Conservation (phyloP, 2,888 invertebrate genomes). For the Pyrochroa serraticornis region DNA sequence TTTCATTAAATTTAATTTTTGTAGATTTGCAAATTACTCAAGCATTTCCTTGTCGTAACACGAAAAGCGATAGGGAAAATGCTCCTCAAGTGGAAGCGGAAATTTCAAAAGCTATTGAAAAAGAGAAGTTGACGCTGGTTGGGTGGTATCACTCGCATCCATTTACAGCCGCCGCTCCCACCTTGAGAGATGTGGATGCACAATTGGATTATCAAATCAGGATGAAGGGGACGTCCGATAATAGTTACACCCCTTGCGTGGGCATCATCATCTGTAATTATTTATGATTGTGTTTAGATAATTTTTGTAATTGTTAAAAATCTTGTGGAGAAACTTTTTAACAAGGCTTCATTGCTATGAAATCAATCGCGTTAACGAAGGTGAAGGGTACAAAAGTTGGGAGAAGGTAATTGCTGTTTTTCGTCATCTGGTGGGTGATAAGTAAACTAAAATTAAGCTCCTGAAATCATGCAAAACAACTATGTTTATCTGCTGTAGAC, state of each 20-base stretch:
- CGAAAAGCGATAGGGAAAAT: constrained; percentile 78
- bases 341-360: too few species aligned
- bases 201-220: constrained; percentile 94
- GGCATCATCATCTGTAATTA: constrained; percentile 90
- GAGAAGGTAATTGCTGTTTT: background rate
- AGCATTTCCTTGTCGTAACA: constrained; percentile 86
- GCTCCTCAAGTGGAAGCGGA: constrained; percentile 79
- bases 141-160: constrained; percentile 98
- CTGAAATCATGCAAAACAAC: background rate
- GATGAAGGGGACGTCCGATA: constrained; percentile 90
- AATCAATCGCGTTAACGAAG: too few species aligned
- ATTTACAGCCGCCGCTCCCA: constrained; percentile 84
- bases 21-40: constrained; percentile 85
- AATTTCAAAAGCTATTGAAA: constrained; percentile 83
- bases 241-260: constrained; percentile 91
- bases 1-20: constrained; percentile 40
- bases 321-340: too few species aligned
- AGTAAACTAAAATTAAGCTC: background rate
- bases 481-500: too few species aligned
- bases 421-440: background rate
- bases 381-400: too few species aligned
- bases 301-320: too few species aligned
- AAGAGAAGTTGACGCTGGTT: constrained; percentile 79
- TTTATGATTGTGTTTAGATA: background rate
- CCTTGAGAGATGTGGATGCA: constrained; percentile 85